Evolutionary conservation across 2,888 invertebrate species (phyloP), one percentile per base, ranked within the genome.

Genomic region (Apodemia mormo): DNA sequence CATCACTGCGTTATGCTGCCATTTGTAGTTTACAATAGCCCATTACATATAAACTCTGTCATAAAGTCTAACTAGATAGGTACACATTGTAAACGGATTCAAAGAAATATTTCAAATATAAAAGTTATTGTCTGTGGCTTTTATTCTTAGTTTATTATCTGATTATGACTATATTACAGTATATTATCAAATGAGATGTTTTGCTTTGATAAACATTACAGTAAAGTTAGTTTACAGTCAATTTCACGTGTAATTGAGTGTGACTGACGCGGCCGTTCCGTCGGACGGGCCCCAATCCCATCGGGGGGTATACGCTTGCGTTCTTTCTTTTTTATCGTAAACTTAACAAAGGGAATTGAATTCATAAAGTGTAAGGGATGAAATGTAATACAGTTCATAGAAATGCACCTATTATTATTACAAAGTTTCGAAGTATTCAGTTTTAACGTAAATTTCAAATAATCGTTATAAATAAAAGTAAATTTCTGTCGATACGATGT

Each of bases 171-270:
- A 7, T 64, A 64, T 64, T 64, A 37, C 33, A 37, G 61, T 64
- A 33, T 64, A 64, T 64, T 64, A 64, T 64, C 61, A 64, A 64
- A 64, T 37, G 33, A 64, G 61, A 64, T 64, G 61, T 64, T 64
- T 64, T 64, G 61, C 61, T 45, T 43, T 66, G 45, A 66, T 66
- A 66, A 66, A 66, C 66, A 66, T 66, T 66, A 66, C 61, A 64
- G 61, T 64, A 33, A 43, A 70, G 66, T 70, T 66, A 52, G 67
- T 82, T 84, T 81, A 80, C 81, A 82, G 79, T 81, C 85, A 88
- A 89, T 90, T 88, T 89, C 86, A 90, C 85, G 88, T 86, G 84
- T 87, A 90, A 90, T 88, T 88, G 86, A 87, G 83, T 82, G 76
- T 77, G 83, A 81, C 84, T 82, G 84, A 85, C 84, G 86, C 70